Percentiles rank a stretch among this genome's conserved stretches.
Evolutionary conservation across 2,888 invertebrate genomes (phyloP).

Genomic region (Acrobasis repandana): DNA sequence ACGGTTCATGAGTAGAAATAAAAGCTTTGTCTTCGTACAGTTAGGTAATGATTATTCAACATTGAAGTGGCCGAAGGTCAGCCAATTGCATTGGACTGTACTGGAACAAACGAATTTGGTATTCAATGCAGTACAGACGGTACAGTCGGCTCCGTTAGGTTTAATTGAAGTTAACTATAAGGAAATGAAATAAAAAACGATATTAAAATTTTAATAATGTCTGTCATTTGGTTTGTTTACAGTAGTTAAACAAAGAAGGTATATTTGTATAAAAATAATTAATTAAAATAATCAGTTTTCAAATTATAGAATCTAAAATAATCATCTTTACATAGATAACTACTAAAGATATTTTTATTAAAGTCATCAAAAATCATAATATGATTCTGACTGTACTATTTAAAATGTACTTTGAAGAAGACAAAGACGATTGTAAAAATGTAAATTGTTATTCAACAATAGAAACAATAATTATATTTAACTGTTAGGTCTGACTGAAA

Average conservation of each 20-base stretch:
- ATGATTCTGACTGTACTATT: conserved; percentile 6
- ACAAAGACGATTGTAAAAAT: conserved; percentile 18
- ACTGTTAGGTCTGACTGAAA: conserved; percentile 1
- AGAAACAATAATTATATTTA: conserved; percentile 7
- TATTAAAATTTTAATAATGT: neutral
- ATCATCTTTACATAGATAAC: too few relatives aligned
- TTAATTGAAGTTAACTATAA: neutral
- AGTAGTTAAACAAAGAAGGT: neutral
- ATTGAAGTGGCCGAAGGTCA: conserved; percentile 43
- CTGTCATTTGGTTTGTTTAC: neutral
- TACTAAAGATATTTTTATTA: too few relatives aligned
- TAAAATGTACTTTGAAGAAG: conserved; percentile 2
- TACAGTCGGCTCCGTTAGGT: conserved; percentile 5
- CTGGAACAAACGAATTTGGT: conserved; percentile 31
- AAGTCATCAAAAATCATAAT: neutral
- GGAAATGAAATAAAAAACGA: neutral
- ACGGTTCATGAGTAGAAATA: conserved; percentile 1
- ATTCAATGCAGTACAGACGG: conserved; percentile 30
- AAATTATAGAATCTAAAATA: too few relatives aligned
- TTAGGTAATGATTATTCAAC: conserved; percentile 49
- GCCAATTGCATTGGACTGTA: conserved; percentile 33
- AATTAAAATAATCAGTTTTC: too few relatives aligned
- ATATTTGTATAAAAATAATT: neutral
- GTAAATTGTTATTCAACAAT: conserved; percentile 13
- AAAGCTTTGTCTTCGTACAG: conserved; percentile 37